These are phyloP conservation scores for Microdon myrmicae DNA, from an alignment of 2,888 invertebrate genomes.

Conservation along the genomic window DNA sequence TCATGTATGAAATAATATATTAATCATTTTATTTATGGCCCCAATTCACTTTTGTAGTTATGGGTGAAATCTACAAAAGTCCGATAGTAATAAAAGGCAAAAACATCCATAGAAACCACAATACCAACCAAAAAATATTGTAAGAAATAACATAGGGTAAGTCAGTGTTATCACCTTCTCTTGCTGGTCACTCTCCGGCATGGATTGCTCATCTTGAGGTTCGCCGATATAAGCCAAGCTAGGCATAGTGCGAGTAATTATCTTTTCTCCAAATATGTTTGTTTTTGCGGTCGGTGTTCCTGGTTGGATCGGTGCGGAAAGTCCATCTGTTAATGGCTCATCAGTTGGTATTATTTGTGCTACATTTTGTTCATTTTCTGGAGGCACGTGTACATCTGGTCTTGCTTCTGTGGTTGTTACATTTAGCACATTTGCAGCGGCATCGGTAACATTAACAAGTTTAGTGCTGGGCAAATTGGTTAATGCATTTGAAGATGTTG, in stretches of 20 bases:
- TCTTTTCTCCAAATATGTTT: too few relatives aligned
- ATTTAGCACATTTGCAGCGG: constrained; percentile 55
- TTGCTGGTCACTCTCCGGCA: constrained; percentile 56
- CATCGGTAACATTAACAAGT: constrained; percentile 57
- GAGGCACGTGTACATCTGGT: constrained; percentile 30
- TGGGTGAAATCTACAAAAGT: constrained; percentile 54
- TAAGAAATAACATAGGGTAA: constrained; percentile 63
- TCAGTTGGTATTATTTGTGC: constrained; percentile 55
- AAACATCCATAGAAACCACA: constrained; percentile 67
- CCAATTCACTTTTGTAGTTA: background rate
- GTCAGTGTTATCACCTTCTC: constrained; percentile 67
- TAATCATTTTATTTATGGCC: constrained; percentile 6
- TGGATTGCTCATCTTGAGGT: too few relatives aligned
- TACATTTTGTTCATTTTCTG: constrained; percentile 32
- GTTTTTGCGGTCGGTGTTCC: constrained; percentile 33
- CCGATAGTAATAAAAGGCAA: constrained; percentile 63
- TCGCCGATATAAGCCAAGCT: background rate
- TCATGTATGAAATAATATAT: constrained; percentile 1
- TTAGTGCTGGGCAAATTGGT: constrained; percentile 63
- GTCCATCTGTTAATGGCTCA: constrained; percentile 53
- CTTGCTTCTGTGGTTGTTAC: constrained; percentile 54
- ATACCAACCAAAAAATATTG: constrained; percentile 65
- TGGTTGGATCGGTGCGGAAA: constrained; percentile 10
- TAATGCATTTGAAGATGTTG: constrained; percentile 60
- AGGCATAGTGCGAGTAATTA: too few relatives aligned